Percentiles rank a stretch among this genome's conserved stretches.
Evolutionary conservation across 2,888 invertebrate species (phyloP).

Genomic region (Ormyrus pomaceus): DNA sequence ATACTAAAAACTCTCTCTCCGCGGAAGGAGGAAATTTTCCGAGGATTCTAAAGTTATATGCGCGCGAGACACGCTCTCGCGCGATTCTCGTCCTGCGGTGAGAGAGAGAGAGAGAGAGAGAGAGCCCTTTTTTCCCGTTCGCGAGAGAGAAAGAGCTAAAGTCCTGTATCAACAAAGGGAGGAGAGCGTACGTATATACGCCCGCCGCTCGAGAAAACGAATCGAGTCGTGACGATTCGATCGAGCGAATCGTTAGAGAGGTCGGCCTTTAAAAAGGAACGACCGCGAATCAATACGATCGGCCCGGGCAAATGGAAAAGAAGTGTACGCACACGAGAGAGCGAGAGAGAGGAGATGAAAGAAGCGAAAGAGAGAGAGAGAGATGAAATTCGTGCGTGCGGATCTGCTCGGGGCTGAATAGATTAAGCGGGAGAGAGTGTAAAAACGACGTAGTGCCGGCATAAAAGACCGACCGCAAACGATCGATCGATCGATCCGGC

Average conservation of each 20-base stretch:
- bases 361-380: not conserved
- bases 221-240: constrained; percentile 50
- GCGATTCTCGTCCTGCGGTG: constrained; percentile 11
- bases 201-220: constrained; percentile 6
- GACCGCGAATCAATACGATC: constrained; percentile 57
- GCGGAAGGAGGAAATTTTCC: not conserved
- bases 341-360: constrained; percentile 33
- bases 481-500: constrained; percentile 32
- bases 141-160: constrained; percentile 11
- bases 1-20: too few relatives aligned
- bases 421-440: constrained; percentile 10
- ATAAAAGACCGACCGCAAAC: constrained; percentile 31
- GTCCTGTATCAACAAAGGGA: too few relatives aligned
- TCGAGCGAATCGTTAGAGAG: constrained; percentile 36
- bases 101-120: not conserved
- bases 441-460: not conserved
- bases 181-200: not conserved
- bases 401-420: constrained; percentile 6
- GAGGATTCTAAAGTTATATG: not conserved
- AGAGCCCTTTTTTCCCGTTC: not conserved
- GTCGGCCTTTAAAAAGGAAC: constrained; percentile 25
- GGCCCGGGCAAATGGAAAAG: too few relatives aligned
- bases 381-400: constrained; percentile 14
- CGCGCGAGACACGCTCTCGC: constrained; percentile 4
- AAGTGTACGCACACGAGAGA: constrained; percentile 5